Evolutionary conservation across 2,888 invertebrate genomes (phyloP).

Genomic region (Eristalis intricaria): DNA sequence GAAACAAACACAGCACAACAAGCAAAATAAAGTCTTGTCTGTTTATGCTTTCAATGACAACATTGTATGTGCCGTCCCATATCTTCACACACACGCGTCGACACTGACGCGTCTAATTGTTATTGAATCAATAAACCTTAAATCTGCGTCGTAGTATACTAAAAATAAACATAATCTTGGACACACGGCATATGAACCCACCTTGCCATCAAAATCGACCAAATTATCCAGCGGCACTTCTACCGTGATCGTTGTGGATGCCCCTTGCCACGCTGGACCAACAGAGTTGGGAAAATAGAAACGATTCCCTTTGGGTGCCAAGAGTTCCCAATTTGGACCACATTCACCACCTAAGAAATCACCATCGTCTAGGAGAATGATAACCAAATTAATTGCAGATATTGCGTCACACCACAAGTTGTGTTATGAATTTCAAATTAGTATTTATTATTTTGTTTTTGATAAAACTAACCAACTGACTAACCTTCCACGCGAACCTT

Average conservation of each 20-base stretch:
- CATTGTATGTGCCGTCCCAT: not conserved
- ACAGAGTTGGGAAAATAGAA: slow-evolving; percentile 87
- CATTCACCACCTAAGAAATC: slow-evolving; percentile 78
- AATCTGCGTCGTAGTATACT: slow-evolving; percentile 45
- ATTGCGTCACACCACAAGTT: slow-evolving; percentile 57
- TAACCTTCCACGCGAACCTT: slow-evolving; percentile 76
- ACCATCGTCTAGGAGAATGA: slow-evolving; percentile 74
- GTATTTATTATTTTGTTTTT: too few species aligned
- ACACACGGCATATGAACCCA: slow-evolving; percentile 30
- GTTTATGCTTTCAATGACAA: slow-evolving; percentile 33
- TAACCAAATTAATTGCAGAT: slow-evolving; percentile 21
- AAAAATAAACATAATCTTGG: slow-evolving; percentile 35
- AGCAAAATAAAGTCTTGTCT: not conserved
- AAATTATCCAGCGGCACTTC: slow-evolving; percentile 75
- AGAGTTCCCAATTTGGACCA: slow-evolving; percentile 85
- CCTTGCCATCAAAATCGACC: slow-evolving; percentile 76
- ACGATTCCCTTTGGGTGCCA: slow-evolving; percentile 85
- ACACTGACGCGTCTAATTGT: not conserved
- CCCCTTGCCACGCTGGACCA: slow-evolving; percentile 87
- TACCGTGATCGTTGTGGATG: slow-evolving; percentile 82
- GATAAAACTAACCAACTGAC: slow-evolving; percentile 50
- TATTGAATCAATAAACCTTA: slow-evolving; percentile 5
- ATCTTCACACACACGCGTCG: not conserved
- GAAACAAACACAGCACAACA: not conserved
- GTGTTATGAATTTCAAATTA: too few species aligned